phyloP scores from a whole-genome alignment of 2,888 invertebrate genomes.

The Melinaea marsaeus region DNA sequence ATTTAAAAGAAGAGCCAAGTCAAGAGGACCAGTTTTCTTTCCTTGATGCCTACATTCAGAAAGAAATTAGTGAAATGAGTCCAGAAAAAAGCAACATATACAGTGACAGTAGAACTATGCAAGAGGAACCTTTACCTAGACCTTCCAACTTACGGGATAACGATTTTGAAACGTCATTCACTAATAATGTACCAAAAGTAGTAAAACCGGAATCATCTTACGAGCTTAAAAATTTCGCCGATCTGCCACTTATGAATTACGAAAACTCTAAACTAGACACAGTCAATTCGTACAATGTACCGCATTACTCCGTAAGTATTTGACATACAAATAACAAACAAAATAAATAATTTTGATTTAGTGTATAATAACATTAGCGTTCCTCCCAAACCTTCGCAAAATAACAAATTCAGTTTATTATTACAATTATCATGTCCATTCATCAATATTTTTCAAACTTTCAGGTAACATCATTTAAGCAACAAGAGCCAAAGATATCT shows the following conservation, averaged over 20 bases:
- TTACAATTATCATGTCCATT: neutral
- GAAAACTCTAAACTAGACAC: conserved; percentile 55
- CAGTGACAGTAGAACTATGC: conserved; percentile 36
- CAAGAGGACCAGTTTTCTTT: conserved; percentile 36
- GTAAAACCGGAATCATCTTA: conserved; percentile 47
- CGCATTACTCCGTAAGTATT: conserved; percentile 70
- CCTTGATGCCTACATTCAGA: conserved; percentile 35
- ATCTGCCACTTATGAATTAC: conserved; percentile 64
- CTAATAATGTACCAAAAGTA: conserved; percentile 55
- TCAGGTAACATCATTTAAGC: conserved; percentile 52
- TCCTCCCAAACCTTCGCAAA: conserved; percentile 3
- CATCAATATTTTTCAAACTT: conserved; percentile 27
- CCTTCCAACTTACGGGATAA: conserved; percentile 57
- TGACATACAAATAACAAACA: neutral
- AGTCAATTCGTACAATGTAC: conserved; percentile 66
- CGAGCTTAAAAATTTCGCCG: conserved; percentile 59
- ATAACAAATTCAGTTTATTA: neutral
- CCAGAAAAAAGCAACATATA: conserved; percentile 30
- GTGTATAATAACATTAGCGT: neutral
- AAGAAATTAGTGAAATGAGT: conserved; percentile 32
- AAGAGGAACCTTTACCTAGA: conserved; percentile 52
- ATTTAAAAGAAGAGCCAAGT: conserved; percentile 38
- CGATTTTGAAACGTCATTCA: conserved; percentile 51
- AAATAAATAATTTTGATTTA: neutral
- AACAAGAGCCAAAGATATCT: conserved; percentile 27